Percentiles rank a stretch among this genome's conserved stretches.
Conservation (phyloP, 2,797 vertebrate genomes). For the Margarornis squamiger region DNA sequence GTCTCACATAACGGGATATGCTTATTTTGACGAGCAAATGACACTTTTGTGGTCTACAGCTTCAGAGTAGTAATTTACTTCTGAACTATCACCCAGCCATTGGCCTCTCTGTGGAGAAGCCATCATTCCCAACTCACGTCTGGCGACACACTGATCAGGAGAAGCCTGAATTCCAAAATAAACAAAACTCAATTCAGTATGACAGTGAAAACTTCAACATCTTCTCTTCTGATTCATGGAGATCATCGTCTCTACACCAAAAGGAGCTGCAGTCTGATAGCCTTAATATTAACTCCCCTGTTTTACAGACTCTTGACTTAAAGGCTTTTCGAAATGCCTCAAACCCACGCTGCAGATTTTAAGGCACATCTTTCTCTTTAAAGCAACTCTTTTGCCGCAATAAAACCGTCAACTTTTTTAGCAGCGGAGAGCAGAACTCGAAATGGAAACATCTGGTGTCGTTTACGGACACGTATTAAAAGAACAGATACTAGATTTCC, state of each 20-base stretch:
- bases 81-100: background rate
- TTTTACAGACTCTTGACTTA: background rate
- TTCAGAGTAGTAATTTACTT: background rate
- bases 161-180: background rate
- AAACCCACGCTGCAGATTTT: background rate
- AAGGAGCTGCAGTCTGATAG: background rate
- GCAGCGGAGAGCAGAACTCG: background rate
- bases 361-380: background rate
- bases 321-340: background rate
- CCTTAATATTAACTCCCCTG: background rate
- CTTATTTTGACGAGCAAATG: background rate
- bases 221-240: background rate
- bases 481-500: slow-evolving; percentile 17
- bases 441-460: slow-evolving; percentile 49
- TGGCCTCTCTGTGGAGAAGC: background rate
- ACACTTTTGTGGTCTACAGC: background rate
- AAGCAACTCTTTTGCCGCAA: background rate
- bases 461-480: background rate
- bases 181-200: background rate
- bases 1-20: background rate
- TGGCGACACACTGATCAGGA: accelerated
- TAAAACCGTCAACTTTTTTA: slow-evolving; percentile 4
- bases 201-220: background rate
- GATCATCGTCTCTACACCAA: background rate
- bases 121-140: background rate